Conservation (phyloP, 2,797 vertebrate species). For the Heterohyrax brucei region DNA sequence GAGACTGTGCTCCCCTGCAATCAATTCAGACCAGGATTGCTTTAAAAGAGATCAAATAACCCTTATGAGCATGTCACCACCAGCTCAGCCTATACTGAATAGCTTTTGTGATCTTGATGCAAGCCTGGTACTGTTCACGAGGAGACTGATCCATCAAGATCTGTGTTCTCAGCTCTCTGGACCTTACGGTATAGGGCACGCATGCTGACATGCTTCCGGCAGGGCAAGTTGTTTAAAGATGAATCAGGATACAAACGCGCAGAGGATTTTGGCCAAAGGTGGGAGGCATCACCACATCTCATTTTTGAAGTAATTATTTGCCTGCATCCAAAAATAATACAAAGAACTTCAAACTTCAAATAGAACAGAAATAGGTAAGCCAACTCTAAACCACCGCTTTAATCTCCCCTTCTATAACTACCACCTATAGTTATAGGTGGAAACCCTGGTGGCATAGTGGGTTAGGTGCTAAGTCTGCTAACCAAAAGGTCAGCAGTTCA, state of each 20-base stretch:
- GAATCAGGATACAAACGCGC: not conserved
- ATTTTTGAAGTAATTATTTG: not conserved
- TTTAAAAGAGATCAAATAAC: conserved; percentile 46
- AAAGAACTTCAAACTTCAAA: not conserved
- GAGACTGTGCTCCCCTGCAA: not conserved
- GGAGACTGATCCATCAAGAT: rapidly evolving
- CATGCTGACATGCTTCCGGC: not conserved
- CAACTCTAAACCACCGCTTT: not conserved
- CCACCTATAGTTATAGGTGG: not conserved
- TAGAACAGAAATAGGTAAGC: not conserved
- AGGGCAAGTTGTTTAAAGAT: not conserved
- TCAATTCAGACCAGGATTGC: not conserved
- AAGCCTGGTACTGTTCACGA: not conserved
- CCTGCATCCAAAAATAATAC: not conserved
- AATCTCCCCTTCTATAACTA: not conserved
- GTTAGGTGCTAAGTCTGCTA: no score
- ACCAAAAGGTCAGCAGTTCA: no score
- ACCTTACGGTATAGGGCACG: not conserved
- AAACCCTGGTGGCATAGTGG: no score
- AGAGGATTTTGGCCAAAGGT: not conserved
- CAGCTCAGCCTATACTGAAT: not conserved
- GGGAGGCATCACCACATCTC: not conserved
- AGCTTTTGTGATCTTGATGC: not conserved
- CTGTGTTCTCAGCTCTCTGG: not conserved
- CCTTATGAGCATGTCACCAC: not conserved